Evolutionary conservation across 1,140 invertebrate species (phyloP), one percentile per base, ranked within the genome.

Genomic region (Phenacoccus solenopsis): DNA sequence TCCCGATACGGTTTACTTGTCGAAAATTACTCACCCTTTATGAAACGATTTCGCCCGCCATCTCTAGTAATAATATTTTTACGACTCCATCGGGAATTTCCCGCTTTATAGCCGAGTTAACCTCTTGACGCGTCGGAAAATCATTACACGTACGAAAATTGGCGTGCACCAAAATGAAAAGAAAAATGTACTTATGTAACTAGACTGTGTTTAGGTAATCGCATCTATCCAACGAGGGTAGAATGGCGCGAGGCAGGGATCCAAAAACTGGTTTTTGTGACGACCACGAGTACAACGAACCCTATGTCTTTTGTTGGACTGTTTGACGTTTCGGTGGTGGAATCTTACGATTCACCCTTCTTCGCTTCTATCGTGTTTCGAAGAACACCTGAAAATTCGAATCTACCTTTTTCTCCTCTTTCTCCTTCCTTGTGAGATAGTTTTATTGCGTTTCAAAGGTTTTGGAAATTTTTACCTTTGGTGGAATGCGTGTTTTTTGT

Each of bases 241-340:
- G 38, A 49, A 49, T n/a, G n/a, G n/a, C n/a, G n/a, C n/a, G n/a
- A n/a, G n/a, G n/a, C n/a, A n/a, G n/a, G n/a, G n/a, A n/a, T n/a
- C n/a, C n/a, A 49, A 49, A n/a, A 49, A 49, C 38, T 49, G 38
- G 38, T 49, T 49, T 49, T 49, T 49, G n/a, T n/a, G n/a, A n/a
- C n/a, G n/a, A n/a, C n/a, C n/a, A n/a, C n/a, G n/a, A 49, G 38
- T 49, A 49, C 38, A 49, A 49, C 38, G 38, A 49, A 49, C 38
- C 38, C 38, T 49, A n/a, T n/a, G n/a, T n/a, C 16, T 13, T 32
- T 32, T 32, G 30, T 32, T 32, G 30, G 30, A 7, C 30, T 5
- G 13, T 32, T 13, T 13, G 30, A 32, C n/a, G n/a, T n/a, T n/a
- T n/a, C n/a, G n/a, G n/a, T n/a, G n/a, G n/a, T n/a, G n/a, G n/a